Conservation (phyloP, 2,113 vertebrate species). For the Rhinoderma darwinii region DNA sequence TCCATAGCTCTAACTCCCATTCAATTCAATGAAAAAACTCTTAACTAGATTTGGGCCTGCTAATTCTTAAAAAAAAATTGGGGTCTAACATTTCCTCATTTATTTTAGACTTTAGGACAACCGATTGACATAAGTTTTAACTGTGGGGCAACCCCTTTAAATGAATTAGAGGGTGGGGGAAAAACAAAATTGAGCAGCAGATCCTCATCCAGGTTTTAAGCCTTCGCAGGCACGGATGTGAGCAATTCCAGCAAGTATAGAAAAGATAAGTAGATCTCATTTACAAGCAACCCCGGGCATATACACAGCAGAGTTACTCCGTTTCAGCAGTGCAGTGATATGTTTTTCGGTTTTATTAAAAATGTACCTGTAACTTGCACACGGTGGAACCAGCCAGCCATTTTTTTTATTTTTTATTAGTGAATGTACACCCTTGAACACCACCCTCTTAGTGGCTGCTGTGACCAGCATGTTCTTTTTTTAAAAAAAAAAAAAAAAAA, state of each 20-base stretch:
- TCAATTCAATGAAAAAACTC: neutral
- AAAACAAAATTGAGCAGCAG: slow-evolving; percentile 1
- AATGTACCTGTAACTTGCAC: neutral
- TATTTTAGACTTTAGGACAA: neutral
- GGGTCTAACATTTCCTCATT: neutral
- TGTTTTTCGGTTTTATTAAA: slow-evolving; percentile 15
- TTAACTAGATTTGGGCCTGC: neutral
- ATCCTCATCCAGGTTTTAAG: neutral
- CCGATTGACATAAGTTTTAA: neutral
- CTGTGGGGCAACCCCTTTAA: neutral
- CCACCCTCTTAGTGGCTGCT: neutral
- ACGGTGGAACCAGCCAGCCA: neutral
- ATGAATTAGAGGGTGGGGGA: neutral
- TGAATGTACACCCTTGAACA: too few species aligned
- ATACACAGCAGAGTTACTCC: neutral
- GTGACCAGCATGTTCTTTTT: neutral
- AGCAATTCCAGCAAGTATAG: slow-evolving; percentile 44
- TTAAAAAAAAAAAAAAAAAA: neutral
- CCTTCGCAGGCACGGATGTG: neutral
- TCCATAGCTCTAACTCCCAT: neutral
- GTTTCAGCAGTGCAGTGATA: slow-evolving; percentile 42
- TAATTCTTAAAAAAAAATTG: neutral
- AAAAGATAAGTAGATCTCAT: neutral
- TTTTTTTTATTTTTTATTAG: neutral
- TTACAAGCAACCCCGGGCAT: neutral